These are phyloP conservation scores for Platerodrilus igneus DNA, from an alignment of 2,888 invertebrate genomes.

Conservation along the genomic window DNA sequence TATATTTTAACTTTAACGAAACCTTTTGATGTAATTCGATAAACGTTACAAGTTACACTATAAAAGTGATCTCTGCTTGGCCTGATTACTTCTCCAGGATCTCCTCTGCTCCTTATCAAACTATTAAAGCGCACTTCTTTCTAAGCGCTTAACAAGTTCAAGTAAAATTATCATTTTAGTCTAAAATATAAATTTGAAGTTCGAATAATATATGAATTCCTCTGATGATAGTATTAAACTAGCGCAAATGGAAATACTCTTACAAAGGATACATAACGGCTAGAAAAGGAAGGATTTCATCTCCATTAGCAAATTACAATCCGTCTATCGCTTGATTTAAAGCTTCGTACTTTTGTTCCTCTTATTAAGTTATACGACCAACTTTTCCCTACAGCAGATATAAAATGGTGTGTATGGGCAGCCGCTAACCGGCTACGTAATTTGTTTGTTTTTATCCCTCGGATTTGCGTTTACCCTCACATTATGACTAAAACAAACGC, in stretches of 20 bases:
- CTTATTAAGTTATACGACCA: conserved; percentile 31
- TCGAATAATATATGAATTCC: too few relatives aligned
- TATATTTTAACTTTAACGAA: too few relatives aligned
- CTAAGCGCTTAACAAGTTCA: too few relatives aligned
- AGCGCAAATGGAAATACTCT: conserved; percentile 3
- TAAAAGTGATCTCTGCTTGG: too few relatives aligned
- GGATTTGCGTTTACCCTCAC: conserved; percentile 24
- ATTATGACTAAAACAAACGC: conserved; percentile 18
- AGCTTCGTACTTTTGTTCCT: conserved; percentile 28
- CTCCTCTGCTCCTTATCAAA: too few relatives aligned
- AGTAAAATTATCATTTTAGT: too few relatives aligned
- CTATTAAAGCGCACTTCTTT: too few relatives aligned
- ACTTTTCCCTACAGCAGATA: conserved; percentile 26
- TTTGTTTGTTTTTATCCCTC: conserved; percentile 35
- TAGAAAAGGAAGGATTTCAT: conserved; percentile 21
- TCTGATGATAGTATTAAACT: too few relatives aligned
- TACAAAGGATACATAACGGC: background rate
- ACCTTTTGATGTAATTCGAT: too few relatives aligned
- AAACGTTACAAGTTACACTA: too few relatives aligned
- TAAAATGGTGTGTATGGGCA: conserved; percentile 32
- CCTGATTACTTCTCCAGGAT: too few relatives aligned
- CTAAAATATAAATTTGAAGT: too few relatives aligned
- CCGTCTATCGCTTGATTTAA: conserved; percentile 41
- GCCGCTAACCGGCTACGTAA: conserved; percentile 36
- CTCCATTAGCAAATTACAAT: conserved; percentile 45